phyloP scores from a whole-genome alignment of 2,797 vertebrate genomes.

The Menidia menidia region DNA sequence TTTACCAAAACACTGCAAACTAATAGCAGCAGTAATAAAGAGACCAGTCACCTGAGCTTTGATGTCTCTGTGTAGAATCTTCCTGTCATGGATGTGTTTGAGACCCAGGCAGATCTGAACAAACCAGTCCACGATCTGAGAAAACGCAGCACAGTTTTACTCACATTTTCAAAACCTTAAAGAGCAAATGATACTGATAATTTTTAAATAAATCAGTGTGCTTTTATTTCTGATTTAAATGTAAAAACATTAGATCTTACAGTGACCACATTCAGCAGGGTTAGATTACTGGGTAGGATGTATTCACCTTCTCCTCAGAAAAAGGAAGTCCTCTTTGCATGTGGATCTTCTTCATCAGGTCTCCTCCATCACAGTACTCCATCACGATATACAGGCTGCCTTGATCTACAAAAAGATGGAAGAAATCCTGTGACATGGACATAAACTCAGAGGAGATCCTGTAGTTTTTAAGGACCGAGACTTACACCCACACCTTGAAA shows the following conservation, averaged over 20 bases:
- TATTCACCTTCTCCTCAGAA: conserved; percentile 87
- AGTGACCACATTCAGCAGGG: background rate
- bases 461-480: background rate
- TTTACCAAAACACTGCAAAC: no score
- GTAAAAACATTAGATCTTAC: background rate
- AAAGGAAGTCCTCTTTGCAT: conserved; percentile 88
- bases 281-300: background rate
- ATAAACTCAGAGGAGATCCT: no score
- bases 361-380: conserved; percentile 94
- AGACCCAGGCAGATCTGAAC: conserved; percentile 94
- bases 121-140: conserved; percentile 91
- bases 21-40: background rate
- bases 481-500: conserved; percentile 84
- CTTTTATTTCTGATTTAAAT: background rate
- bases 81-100: conserved; percentile 94
- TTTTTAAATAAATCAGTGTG: background rate
- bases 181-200: background rate
- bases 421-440: background rate
- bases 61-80: conserved; percentile 93
- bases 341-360: conserved; percentile 89
- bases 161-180: background rate
- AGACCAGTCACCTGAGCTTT: conserved; percentile 88
- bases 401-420: conserved; percentile 75
- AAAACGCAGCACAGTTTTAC: background rate
- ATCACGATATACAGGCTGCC: conserved; percentile 90